Evolutionary conservation across 92 coral and sea anemone genomes (phyloP).

Genomic region (Blastomussa wellsi): DNA sequence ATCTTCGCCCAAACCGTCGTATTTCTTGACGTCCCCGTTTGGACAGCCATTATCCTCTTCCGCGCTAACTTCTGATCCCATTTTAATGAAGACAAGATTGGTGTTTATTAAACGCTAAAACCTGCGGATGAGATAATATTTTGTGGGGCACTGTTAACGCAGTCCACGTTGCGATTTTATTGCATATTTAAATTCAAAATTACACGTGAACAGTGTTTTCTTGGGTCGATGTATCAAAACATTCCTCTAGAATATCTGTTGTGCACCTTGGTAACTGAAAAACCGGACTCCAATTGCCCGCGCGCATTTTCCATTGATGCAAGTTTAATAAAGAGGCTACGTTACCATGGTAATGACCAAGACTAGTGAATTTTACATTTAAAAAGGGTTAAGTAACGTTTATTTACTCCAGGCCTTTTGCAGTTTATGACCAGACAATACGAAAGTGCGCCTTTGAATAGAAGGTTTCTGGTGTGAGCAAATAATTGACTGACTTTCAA

Average conservation of each 20-base stretch:
- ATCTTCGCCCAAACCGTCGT: conserved; percentile 40
- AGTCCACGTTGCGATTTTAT: conserved; percentile 47
- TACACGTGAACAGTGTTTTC: conserved; percentile 50
- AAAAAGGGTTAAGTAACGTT: neutral
- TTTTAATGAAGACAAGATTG: neutral
- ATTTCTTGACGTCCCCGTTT: conserved; percentile 47
- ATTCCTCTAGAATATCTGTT: conserved; percentile 45
- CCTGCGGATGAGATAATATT: neutral
- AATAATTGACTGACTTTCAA: too few species aligned
- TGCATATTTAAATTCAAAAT: conserved; percentile 50
- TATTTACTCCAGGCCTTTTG: neutral
- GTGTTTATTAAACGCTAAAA: neutral
- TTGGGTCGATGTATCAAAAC: conserved; percentile 13
- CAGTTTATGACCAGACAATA: too few species aligned
- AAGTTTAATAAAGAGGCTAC: neutral
- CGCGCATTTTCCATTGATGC: neutral
- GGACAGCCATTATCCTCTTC: conserved; percentile 9
- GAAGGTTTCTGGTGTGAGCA: too few species aligned
- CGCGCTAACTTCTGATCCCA: conserved; percentile 63
- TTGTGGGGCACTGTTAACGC: neutral
- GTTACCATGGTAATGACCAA: neutral
- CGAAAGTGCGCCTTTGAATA: too few species aligned
- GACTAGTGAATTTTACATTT: neutral
- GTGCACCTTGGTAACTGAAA: conserved; percentile 36
- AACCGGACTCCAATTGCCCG: neutral